These are phyloP conservation scores for Lycia hirtaria DNA, from an alignment of 2,888 invertebrate genomes.

Conservation along the genomic window DNA sequence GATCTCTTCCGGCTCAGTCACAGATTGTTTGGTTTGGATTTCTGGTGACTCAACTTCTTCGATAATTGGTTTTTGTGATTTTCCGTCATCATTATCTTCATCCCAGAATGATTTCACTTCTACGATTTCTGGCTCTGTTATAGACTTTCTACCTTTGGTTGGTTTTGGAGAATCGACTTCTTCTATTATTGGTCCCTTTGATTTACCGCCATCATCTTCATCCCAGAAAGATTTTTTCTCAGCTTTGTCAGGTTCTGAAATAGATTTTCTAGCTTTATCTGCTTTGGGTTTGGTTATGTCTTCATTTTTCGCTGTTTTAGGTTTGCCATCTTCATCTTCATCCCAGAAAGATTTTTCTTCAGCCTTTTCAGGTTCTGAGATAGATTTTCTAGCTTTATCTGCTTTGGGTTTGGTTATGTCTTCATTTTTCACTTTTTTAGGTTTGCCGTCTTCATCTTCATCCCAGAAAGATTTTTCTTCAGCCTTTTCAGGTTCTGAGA, in stretches of 20 bases:
- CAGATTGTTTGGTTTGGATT: conserved; percentile 50
- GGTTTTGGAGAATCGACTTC: conserved; percentile 46
- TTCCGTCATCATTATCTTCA: conserved; percentile 57
- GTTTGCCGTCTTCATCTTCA: too few relatives aligned
- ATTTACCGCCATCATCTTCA: conserved; percentile 53
- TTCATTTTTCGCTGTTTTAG: too few relatives aligned
- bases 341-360: conserved; percentile 64
- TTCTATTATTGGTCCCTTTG: conserved; percentile 50
- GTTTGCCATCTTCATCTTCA: too few relatives aligned
- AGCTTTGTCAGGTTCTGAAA: too few relatives aligned
- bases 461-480: conserved; percentile 66
- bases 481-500: conserved; percentile 57
- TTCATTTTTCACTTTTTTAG: too few relatives aligned
- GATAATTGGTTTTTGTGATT: conserved; percentile 56
- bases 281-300: too few relatives aligned
- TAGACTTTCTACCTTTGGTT: conserved; percentile 50
- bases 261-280: too few relatives aligned
- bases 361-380: too few relatives aligned
- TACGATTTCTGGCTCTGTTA: conserved; percentile 60
- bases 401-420: too few relatives aligned
- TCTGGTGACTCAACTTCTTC: conserved; percentile 57
- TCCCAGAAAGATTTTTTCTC: conserved; percentile 65
- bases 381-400: too few relatives aligned
- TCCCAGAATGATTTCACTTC: conserved; percentile 71
- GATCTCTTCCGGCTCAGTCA: conserved; percentile 56